These are phyloP conservation scores for Genyomyrus donnyi DNA, from an alignment of 2,113 vertebrate species.

Conservation along the genomic window DNA sequence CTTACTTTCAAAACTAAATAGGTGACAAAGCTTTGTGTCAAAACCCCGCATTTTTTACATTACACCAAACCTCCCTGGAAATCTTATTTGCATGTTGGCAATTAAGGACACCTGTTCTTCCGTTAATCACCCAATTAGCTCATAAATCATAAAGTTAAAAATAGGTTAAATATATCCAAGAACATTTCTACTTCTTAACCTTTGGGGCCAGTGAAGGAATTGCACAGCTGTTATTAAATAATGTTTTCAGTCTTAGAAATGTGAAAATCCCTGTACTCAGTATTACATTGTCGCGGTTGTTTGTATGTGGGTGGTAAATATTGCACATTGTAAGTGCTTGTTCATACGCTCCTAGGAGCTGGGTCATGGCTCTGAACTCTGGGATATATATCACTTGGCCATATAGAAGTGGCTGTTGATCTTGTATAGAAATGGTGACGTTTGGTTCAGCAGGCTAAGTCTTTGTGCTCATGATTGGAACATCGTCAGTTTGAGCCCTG, in stretches of 20 bases:
- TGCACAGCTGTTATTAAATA: slow-evolving; percentile 41
- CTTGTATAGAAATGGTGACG: background rate
- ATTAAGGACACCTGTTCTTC: slow-evolving; percentile 64
- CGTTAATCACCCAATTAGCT: slow-evolving; percentile 65
- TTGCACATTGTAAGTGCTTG: background rate
- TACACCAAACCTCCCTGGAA: slow-evolving; percentile 46
- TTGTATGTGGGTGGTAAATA: background rate
- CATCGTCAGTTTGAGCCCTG: background rate
- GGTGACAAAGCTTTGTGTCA: slow-evolving; percentile 25
- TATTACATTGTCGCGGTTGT: background rate
- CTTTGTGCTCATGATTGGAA: background rate
- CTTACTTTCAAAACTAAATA: background rate
- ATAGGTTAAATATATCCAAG: slow-evolving; percentile 52
- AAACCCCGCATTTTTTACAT: slow-evolving; percentile 35
- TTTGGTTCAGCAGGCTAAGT: background rate
- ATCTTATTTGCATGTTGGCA: slow-evolving; percentile 47
- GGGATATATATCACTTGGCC: background rate
- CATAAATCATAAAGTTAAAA: slow-evolving; percentile 58
- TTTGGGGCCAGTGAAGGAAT: slow-evolving; percentile 32
- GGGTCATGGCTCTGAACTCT: background rate
- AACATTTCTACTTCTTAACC: slow-evolving; percentile 39
- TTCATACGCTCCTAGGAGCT: background rate
- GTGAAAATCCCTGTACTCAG: background rate
- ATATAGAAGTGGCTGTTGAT: background rate
- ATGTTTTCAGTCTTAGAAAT: slow-evolving; percentile 11